Evolutionary conservation across 2,888 invertebrate genomes (phyloP).

Genomic region (Mythimna pallens): DNA sequence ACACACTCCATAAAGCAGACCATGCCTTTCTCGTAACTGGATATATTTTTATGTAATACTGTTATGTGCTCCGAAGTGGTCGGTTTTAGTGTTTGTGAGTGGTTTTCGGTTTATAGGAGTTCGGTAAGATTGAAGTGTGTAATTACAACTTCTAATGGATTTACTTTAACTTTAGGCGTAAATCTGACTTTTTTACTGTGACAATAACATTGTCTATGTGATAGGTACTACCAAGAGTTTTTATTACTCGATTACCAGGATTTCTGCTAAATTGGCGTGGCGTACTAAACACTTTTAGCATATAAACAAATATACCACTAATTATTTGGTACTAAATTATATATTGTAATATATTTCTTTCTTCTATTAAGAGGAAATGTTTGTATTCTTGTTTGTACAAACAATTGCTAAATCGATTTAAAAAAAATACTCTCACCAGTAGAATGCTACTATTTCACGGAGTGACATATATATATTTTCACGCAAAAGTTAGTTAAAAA

Average conservation of each 20-base stretch:
- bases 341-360: background rate
- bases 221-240: background rate
- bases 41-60: conserved; percentile 43
- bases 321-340: background rate
- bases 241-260: background rate
- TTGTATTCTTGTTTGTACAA: background rate
- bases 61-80: conserved; percentile 43
- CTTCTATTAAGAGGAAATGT: background rate
- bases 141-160: conserved; percentile 8
- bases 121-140: conserved; percentile 26
- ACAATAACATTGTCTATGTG: background rate
- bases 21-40: conserved; percentile 17
- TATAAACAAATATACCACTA: too few relatives aligned
- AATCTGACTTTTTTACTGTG: conserved; percentile 9
- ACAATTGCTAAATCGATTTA: too few relatives aligned
- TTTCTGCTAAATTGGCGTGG: background rate
- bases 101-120: conserved; percentile 33
- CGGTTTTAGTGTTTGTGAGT: conserved; percentile 36
- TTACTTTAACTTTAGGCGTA: background rate
- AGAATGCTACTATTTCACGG: background rate
- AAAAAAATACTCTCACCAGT: background rate
- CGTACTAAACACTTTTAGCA: background rate
- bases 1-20: conserved; percentile 70
- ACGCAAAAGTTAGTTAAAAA: too few relatives aligned
- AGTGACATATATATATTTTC: too few relatives aligned